These are phyloP conservation scores for Heliconius hortense DNA, from an alignment of 2,888 invertebrate species.

Conservation along the genomic window DNA sequence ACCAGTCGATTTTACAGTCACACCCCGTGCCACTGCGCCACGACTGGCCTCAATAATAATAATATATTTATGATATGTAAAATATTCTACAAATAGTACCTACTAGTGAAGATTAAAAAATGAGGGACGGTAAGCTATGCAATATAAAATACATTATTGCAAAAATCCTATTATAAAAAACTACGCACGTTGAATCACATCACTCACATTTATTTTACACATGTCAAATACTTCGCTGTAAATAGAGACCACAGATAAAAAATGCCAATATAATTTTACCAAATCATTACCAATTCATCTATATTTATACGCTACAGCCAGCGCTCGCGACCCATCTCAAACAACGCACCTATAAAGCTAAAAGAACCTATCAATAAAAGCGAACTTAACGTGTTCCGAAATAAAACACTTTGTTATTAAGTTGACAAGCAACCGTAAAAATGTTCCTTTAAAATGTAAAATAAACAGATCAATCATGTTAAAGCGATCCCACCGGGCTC, in stretches of 20 bases:
- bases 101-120: background rate
- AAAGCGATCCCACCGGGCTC: slow-evolving; percentile 80
- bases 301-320: slow-evolving; percentile 46
- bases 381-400: slow-evolving; percentile 77
- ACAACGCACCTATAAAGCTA: slow-evolving; percentile 59
- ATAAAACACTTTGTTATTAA: slow-evolving; percentile 82
- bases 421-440: slow-evolving; percentile 83
- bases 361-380: slow-evolving; percentile 81
- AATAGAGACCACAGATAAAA: slow-evolving; percentile 44
- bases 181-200: background rate
- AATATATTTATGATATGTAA: background rate
- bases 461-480: slow-evolving; percentile 83
- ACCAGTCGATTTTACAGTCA: no score
- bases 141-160: slow-evolving; percentile 2
- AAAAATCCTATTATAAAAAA: background rate
- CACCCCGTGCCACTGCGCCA: no score
- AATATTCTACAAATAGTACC: background rate
- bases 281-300: slow-evolving; percentile 53
- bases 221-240: slow-evolving; percentile 23
- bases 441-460: slow-evolving; percentile 82
- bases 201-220: background rate
- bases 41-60: no score
- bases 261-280: slow-evolving; percentile 50
- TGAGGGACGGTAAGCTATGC: background rate
- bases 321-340: slow-evolving; percentile 56